Conservation (phyloP, 1,140 invertebrate genomes). For the Drosophila eugracilis region DNA sequence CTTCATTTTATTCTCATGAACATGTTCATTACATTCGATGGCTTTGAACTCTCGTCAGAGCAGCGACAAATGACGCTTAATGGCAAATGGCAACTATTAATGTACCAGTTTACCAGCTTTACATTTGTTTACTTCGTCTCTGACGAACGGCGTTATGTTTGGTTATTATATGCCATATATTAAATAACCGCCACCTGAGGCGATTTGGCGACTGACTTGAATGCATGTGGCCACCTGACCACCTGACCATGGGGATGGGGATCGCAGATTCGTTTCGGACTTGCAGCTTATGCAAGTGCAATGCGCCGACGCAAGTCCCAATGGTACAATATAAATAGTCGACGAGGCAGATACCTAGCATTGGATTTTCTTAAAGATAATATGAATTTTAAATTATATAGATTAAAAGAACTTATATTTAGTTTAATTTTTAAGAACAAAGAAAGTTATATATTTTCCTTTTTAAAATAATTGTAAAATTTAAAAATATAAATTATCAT, state of each 20-base stretch:
- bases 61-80: slow-evolving; percentile 51
- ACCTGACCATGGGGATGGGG: slow-evolving; percentile 2
- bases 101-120: slow-evolving; percentile 66
- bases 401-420: no score
- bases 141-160: slow-evolving; percentile 27
- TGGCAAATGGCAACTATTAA: slow-evolving; percentile 76
- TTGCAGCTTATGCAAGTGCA: slow-evolving; percentile 53
- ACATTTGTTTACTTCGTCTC: slow-evolving; percentile 22
- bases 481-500: no score
- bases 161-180: slow-evolving; percentile 59
- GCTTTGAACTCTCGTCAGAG: slow-evolving; percentile 66
- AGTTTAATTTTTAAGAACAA: no score
- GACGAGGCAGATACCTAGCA: neutral
- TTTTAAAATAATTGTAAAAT: no score
- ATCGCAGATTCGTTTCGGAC: neutral
- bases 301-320: slow-evolving; percentile 12
- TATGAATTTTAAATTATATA: no score
- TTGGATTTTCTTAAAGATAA: neutral
- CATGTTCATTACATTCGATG: slow-evolving; percentile 58
- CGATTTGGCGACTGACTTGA: slow-evolving; percentile 4
- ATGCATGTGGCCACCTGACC: slow-evolving; percentile 4
- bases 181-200: slow-evolving; percentile 46
- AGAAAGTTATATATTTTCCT: no score
- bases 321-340: neutral
- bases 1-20: neutral